phyloP scores from a whole-genome alignment of 64 coral and sea anemone genomes.

The Montipora foliosa region DNA sequence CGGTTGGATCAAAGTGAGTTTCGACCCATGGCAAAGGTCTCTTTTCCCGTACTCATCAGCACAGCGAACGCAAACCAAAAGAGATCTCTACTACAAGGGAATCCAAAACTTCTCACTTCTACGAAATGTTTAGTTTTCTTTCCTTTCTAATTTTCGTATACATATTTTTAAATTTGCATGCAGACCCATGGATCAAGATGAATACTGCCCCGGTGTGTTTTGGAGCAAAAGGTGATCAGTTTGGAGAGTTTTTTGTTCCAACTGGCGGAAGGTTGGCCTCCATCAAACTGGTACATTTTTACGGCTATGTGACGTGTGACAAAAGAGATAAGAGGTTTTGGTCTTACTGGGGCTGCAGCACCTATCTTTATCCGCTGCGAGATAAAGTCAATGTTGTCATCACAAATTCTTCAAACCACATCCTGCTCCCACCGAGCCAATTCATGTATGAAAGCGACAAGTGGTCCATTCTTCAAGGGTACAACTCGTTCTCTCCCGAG shows the following conservation, averaged over 20 bases:
- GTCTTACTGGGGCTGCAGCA: neutral
- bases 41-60: too few species aligned
- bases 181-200: too few species aligned
- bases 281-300: conserved; percentile 18
- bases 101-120: too few species aligned
- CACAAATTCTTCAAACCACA: neutral
- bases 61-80: too few species aligned
- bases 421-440: neutral
- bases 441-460: neutral
- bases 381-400: neutral
- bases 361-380: neutral
- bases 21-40: too few species aligned
- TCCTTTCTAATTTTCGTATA: too few species aligned
- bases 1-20: too few species aligned
- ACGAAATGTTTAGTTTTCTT: too few species aligned
- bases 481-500: neutral
- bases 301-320: neutral
- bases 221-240: neutral
- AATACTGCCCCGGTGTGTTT: neutral
- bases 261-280: neutral
- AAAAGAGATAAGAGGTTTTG: neutral
- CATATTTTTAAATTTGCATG: too few species aligned
- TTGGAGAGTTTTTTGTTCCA: neutral
- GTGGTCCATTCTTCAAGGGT: neutral
- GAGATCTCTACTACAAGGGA: too few species aligned